Evolutionary conservation across 1,140 invertebrate genomes (phyloP), one percentile per base, ranked within the genome.

Genomic region (Teleogryllus occipitalis): DNA sequence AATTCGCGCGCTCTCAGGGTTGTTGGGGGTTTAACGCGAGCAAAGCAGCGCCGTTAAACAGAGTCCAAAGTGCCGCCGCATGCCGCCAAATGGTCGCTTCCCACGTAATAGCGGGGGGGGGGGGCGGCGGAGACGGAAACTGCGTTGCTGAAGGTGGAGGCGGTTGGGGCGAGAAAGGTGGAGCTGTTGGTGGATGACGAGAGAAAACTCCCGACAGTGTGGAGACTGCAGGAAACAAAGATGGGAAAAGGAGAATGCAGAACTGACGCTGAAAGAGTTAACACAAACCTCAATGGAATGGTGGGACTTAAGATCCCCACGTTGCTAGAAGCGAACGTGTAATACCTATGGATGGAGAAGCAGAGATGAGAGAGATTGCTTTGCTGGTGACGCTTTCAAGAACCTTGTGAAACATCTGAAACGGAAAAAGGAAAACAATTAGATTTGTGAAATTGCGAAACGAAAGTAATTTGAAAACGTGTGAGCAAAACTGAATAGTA

Each of bases 41-140:
- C 54, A 65, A 65, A 65, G 54, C 54, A 65, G 54, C 54, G 54
- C 54, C 54, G 54, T 65, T 65, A 65, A 65, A 65, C 54, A 65
- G 54, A 65, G 54, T 14, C 54, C 54, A 65, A 65, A 65, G 54
- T 65, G 54, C 10, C 54, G 54, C 54, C 54, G 54, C 54, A 65
- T 65, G 54, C 54, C 54, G 54, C 54, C 54, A 65, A 65, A 65
- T 65, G 18, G 54, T 7, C 54, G 18, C 54, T 65, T 65, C 18
- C 54, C 54, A 3, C 54, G 54, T 14, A 65, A 65, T 18, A 65
- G 54, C 10, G 54, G 54, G 54, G 7, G 49, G 49, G 49, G 8
- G 49, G 15, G 49, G 49, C 8, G 18, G 54, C 54, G 54, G 54
- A 2, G 54, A 7, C 18, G 54, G 54, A 65, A 7, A 65, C 18